phyloP scores from a whole-genome alignment of 2,888 invertebrate species.

The Acheta domesticus region DNA sequence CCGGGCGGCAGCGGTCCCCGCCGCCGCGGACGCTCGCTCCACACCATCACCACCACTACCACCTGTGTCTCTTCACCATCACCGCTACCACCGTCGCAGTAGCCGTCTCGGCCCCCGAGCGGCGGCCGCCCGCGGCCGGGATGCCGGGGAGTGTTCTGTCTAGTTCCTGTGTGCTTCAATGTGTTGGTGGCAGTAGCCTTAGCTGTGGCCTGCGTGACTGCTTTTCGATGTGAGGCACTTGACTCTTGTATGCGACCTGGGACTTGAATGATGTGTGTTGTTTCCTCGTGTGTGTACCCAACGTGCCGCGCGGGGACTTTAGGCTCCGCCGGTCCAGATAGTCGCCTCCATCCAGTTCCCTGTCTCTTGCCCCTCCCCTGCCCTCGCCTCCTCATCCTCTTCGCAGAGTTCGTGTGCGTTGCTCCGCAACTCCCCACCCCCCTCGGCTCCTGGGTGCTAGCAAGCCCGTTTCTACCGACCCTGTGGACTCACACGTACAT shows the following conservation, averaged over 20 bases:
- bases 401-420: neutral
- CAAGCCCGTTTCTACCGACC: neutral
- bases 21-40: constrained; percentile 11
- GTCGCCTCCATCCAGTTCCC: neutral
- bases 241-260: constrained; percentile 18
- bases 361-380: neutral
- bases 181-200: constrained; percentile 26
- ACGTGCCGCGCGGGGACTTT: neutral
- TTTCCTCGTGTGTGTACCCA: constrained; percentile 5
- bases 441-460: neutral
- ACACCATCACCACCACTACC: constrained; percentile 18
- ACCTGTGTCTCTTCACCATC: constrained; percentile 19
- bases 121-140: neutral
- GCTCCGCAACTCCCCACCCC: neutral
- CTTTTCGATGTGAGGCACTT: constrained; percentile 11
- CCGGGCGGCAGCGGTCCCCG: neutral
- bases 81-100: neutral
- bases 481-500: neutral
- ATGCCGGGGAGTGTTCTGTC: neutral
- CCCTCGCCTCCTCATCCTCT: neutral
- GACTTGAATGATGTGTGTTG: constrained; percentile 18
- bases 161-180: constrained; percentile 25
- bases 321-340: neutral
- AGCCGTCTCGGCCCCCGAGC: neutral
- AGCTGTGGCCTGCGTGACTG: constrained; percentile 19